phyloP scores from a whole-genome alignment of 2,888 invertebrate genomes.

The Apomyelois bistriatella region DNA sequence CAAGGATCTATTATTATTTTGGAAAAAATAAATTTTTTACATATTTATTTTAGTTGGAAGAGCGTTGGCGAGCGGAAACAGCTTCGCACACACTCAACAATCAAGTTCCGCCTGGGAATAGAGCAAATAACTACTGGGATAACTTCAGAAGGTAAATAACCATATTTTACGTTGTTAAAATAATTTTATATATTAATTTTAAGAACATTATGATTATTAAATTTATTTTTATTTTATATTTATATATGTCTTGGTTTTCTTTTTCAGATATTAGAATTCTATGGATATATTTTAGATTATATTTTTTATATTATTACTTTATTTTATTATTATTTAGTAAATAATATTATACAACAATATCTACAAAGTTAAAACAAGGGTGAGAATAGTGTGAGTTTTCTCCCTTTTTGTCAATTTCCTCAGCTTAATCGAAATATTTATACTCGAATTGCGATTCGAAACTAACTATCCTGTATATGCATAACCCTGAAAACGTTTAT shows the following conservation, averaged over 20 bases:
- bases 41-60: conserved; percentile 60
- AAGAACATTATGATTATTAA: neutral
- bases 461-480: neutral
- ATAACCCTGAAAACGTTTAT: neutral
- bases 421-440: neutral
- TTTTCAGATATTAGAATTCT: conserved; percentile 61
- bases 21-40: too few relatives aligned
- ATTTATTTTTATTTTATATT: neutral
- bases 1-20: too few relatives aligned
- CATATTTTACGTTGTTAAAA: conserved; percentile 21
- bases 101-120: conserved; percentile 93
- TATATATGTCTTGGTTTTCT: conserved; percentile 33
- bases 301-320: conserved; percentile 28
- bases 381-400: conserved; percentile 27
- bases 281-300: conserved; percentile 27
- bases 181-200: neutral
- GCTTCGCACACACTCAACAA: conserved; percentile 87
- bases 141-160: conserved; percentile 93
- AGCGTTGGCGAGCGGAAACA: conserved; percentile 69
- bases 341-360: conserved; percentile 3
- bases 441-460: neutral
- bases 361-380: conserved; percentile 20
- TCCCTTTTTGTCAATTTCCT: conserved; percentile 1
- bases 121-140: conserved; percentile 97
- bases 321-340: conserved; percentile 27